A percentile compares a stretch with the other conserved stretches of the same genome.
These are phyloP conservation scores for Diacarnus erythraeanus DNA, from an alignment of 37 sponge, comb jelly and placozoan species.

Conservation along the genomic window DNA sequence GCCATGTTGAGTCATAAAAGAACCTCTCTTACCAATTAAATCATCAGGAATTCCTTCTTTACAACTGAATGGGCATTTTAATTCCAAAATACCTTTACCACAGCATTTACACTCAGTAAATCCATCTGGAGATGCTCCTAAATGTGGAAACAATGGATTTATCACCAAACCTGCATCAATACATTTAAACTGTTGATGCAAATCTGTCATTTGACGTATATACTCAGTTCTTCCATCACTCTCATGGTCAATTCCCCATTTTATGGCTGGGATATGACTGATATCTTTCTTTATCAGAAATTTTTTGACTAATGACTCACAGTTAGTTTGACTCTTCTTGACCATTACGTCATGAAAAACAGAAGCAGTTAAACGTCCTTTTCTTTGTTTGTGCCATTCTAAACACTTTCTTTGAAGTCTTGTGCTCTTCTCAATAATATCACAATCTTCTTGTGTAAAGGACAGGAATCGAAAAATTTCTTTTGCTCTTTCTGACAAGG, in stretches of 20 bases:
- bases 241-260: neutral
- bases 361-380: neutral
- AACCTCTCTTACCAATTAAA: neutral
- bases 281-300: neutral
- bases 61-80: constrained; percentile 3
- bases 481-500: neutral
- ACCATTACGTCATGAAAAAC: neutral
- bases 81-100: too few species aligned
- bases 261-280: neutral
- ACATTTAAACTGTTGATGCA: neutral
- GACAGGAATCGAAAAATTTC: neutral
- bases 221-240: neutral
- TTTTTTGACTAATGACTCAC: neutral
- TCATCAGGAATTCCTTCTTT: neutral
- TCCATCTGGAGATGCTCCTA: neutral
- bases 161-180: neutral
- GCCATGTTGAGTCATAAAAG: neutral
- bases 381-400: neutral
- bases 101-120: neutral
- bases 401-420: neutral
- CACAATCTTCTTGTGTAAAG: neutral
- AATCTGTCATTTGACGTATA: neutral
- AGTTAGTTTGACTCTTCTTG: neutral
- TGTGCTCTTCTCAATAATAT: neutral
- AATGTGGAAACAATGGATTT: neutral